Conservation (phyloP, 2,113 vertebrate species). For the Labeo catla region DNA sequence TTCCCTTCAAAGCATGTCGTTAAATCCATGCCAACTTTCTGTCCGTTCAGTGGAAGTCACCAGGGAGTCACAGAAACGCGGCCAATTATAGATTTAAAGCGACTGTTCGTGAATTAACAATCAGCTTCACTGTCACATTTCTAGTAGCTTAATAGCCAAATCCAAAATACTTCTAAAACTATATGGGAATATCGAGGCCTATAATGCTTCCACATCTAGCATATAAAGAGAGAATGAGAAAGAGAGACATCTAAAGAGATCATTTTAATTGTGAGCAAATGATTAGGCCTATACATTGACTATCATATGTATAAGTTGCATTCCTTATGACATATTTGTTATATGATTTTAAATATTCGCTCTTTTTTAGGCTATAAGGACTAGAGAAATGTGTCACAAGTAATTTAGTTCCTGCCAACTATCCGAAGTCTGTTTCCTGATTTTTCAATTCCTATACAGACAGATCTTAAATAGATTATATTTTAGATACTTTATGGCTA, state of each 20-base stretch:
- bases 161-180: background rate
- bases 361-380: too few species aligned
- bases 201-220: background rate
- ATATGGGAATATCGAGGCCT: background rate
- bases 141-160: background rate
- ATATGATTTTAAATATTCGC: background rate
- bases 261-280: background rate
- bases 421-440: too few species aligned
- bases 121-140: background rate
- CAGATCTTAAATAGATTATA: background rate
- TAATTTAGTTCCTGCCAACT: too few species aligned
- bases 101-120: background rate
- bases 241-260: background rate
- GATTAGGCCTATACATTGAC: too few species aligned
- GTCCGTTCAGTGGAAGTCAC: constrained; percentile 6
- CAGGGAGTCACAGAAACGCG: background rate
- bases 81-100: background rate
- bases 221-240: background rate
- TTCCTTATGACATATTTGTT: background rate
- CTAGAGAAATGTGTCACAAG: too few species aligned
- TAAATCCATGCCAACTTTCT: constrained; percentile 39
- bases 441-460: background rate
- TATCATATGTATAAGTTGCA: background rate
- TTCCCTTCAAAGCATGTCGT: constrained; percentile 14
- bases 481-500: background rate